A percentile compares a stretch with the other conserved stretches of the same genome.
Conservation (phyloP, 2,888 invertebrate genomes). For the Phania funesta region DNA sequence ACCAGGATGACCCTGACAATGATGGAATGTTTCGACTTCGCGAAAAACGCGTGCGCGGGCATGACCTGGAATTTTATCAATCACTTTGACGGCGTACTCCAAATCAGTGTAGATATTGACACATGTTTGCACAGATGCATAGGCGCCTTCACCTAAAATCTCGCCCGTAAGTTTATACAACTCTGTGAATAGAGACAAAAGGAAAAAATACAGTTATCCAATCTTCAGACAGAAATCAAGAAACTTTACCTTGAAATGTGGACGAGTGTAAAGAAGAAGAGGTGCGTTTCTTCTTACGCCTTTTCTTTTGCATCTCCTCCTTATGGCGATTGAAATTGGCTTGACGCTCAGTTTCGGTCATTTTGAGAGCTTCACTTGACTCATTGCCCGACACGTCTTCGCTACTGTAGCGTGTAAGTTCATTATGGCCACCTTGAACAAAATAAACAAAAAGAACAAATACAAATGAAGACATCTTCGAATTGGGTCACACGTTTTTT, state of each 20-base stretch:
- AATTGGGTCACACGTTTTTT: neutral
- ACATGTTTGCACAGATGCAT: constrained; percentile 97
- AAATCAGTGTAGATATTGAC: constrained; percentile 93
- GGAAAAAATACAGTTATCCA: neutral
- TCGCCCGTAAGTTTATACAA: constrained; percentile 97
- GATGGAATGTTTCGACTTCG: constrained; percentile 99
- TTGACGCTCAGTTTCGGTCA: constrained; percentile 80
- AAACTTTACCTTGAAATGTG: constrained; percentile 89
- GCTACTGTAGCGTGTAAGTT: constrained; percentile 80
- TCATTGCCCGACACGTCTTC: constrained; percentile 80
- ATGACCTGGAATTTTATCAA: constrained; percentile 96
- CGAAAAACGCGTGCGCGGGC: constrained; percentile 96
- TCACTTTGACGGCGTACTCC: constrained; percentile 98
- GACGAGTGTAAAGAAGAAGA: constrained; percentile 93
- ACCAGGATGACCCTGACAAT: constrained; percentile 98
- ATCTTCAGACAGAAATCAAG: neutral
- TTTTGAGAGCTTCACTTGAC: constrained; percentile 78
- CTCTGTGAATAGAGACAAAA: constrained; percentile 83
- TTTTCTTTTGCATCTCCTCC: constrained; percentile 92
- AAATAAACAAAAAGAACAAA: too few species aligned
- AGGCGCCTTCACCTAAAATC: constrained; percentile 97
- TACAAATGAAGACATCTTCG: too few species aligned
- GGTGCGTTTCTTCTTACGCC: constrained; percentile 94
- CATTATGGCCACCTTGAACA: constrained; percentile 76
- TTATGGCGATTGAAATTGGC: constrained; percentile 87